Conservation (phyloP, 2,888 invertebrate genomes). For the Drepana falcataria region DNA sequence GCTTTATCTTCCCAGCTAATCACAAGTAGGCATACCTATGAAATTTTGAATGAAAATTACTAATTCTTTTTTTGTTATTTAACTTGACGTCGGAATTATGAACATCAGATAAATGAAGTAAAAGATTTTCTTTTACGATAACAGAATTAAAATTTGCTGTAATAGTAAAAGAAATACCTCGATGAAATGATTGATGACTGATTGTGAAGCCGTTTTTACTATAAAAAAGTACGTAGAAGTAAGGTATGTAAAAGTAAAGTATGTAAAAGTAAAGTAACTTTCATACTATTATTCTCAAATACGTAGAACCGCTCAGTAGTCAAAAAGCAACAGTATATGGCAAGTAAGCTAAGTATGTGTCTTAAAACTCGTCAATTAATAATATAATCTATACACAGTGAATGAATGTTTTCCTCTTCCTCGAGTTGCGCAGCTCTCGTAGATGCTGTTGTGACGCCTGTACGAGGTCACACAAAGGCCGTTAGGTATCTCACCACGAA, state of each 20-base stretch:
- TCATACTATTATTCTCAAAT: too few relatives aligned
- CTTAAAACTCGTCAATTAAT: too few relatives aligned
- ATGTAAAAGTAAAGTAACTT: too few relatives aligned
- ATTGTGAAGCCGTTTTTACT: too few relatives aligned
- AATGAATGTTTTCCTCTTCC: conserved; percentile 15
- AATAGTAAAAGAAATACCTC: too few relatives aligned
- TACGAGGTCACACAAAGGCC: conserved; percentile 33
- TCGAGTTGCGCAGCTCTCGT: conserved; percentile 18
- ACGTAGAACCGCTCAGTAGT: too few relatives aligned
- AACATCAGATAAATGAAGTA: conserved; percentile 18
- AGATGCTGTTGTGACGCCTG: conserved; percentile 20
- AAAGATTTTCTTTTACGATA: conserved; percentile 8
- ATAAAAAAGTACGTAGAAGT: too few relatives aligned
- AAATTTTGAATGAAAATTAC: conserved; percentile 30
- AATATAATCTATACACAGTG: neutral
- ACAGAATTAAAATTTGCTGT: too few relatives aligned
- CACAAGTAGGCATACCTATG: conserved; percentile 31
- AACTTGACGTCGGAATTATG: conserved; percentile 28
- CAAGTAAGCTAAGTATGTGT: too few relatives aligned
- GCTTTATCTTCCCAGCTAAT: conserved; percentile 34
- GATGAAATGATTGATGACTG: too few relatives aligned
- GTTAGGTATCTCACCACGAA: conserved; percentile 3
- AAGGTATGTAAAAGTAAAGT: too few relatives aligned
- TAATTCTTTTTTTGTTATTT: conserved; percentile 38
- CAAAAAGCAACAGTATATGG: too few relatives aligned